Evolutionary conservation across 2,797 vertebrate genomes (phyloP).

Genomic region (Danio albolineatus): DNA sequence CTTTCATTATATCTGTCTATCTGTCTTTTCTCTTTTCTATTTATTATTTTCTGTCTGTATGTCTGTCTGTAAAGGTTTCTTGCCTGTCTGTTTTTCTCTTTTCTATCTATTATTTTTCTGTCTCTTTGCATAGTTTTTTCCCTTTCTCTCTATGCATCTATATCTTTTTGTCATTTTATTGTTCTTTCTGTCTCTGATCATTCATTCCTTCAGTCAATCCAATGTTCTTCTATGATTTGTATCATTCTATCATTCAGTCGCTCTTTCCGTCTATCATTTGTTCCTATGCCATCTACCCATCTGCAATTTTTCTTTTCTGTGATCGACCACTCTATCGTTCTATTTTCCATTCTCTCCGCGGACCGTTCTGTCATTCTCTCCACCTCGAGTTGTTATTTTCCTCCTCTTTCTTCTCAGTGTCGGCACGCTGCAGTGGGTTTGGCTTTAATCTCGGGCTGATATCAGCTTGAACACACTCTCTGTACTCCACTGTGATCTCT

Average conservation of each 20-base stretch:
- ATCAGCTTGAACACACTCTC: conserved; percentile 33
- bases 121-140: no score
- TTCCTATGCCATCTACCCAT: no score
- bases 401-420: conserved; percentile 21
- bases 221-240: no score
- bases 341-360: neutral
- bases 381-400: neutral
- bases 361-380: neutral
- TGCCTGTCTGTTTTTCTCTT: fast-evolving
- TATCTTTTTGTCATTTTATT: neutral
- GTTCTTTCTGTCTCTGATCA: neutral
- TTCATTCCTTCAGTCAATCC: no score
- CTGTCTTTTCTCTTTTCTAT: neutral
- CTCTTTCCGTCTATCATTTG: no score
- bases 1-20: neutral
- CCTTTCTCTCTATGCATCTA: neutral
- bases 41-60: no score
- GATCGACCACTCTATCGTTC: neutral
- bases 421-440: conserved; percentile 45
- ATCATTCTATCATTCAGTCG: no score
- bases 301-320: no score
- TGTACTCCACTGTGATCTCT: conserved; percentile 49
- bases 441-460: conserved; percentile 58
- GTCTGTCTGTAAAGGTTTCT: neutral
- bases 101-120: no score